Percentiles rank a stretch among this genome's conserved stretches.
These are phyloP conservation scores for Paedocypris micromegethes DNA, from an alignment of 2,797 vertebrate species.

Conservation along the genomic window DNA sequence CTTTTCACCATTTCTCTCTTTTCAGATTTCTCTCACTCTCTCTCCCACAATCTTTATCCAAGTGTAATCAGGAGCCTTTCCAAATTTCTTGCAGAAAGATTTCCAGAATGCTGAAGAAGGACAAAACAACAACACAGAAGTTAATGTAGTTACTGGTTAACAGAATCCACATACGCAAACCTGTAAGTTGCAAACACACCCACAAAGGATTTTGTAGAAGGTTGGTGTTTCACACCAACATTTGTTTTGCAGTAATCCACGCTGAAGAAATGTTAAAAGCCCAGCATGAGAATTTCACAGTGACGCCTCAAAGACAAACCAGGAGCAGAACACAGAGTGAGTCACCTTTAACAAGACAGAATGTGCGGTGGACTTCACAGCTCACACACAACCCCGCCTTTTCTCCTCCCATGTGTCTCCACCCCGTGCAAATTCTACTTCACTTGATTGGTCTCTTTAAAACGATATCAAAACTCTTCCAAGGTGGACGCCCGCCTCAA, in stretches of 20 bases:
- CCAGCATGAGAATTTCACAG: too few relatives aligned
- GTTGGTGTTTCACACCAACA: too few relatives aligned
- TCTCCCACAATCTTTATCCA: too few relatives aligned
- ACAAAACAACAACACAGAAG: background rate
- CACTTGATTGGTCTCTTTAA: too few relatives aligned
- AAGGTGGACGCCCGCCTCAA: too few relatives aligned
- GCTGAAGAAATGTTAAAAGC: too few relatives aligned
- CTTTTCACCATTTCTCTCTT: too few relatives aligned
- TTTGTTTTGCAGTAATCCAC: too few relatives aligned
- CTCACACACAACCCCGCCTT: constrained; percentile 22
- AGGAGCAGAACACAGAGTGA: constrained; percentile 14
- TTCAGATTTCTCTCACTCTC: too few relatives aligned
- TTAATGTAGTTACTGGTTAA: constrained; percentile 22
- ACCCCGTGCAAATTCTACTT: background rate
- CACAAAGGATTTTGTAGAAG: background rate
- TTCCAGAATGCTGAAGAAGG: constrained; percentile 82
- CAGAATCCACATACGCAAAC: constrained; percentile 41
- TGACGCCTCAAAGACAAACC: constrained; percentile 18
- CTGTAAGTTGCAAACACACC: constrained; percentile 19
- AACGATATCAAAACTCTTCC: too few relatives aligned
- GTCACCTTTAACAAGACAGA: constrained; percentile 30
- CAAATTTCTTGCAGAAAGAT: constrained; percentile 70
- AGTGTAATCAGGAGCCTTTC: too few relatives aligned
- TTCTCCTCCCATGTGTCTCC: constrained; percentile 18
- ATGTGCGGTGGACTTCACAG: constrained; percentile 12